Evolutionary conservation across 2,797 vertebrate species (phyloP).

Genomic region (Cichlasoma orientale): DNA sequence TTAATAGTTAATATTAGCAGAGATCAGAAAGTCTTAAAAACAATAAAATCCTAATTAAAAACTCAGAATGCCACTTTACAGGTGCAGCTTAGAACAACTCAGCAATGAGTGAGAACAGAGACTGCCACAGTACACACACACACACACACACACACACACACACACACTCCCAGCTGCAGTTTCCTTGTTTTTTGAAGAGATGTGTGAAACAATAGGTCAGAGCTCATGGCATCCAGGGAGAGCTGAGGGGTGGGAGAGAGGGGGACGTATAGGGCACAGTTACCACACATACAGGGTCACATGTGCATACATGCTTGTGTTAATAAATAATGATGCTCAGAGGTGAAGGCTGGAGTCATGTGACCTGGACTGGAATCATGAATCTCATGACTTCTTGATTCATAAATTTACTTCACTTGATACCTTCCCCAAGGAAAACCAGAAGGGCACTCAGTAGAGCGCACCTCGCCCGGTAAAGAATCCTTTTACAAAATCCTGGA

Average conservation of each 20-base stretch:
- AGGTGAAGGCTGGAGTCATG: neutral
- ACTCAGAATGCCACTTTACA: neutral
- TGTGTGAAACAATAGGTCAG: slow-evolving; percentile 53
- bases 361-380: neutral
- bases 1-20: neutral
- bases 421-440: neutral
- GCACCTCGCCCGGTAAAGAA: too few relatives aligned
- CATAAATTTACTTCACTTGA: neutral
- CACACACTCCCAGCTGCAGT: too few relatives aligned
- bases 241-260: slow-evolving; percentile 10
- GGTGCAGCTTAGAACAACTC: neutral
- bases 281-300: neutral
- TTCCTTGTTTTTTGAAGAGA: slow-evolving; percentile 5
- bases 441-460: too few relatives aligned
- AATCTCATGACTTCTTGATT: neutral
- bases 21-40: neutral
- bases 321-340: neutral
- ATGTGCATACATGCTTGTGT: neutral
- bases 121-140: neutral
- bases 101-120: neutral
- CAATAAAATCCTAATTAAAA: neutral
- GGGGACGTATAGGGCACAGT: slow-evolving; percentile 1
- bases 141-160: slow-evolving; percentile 1
- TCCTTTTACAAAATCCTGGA: too few relatives aligned
- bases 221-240: slow-evolving; percentile 21